phyloP scores from a whole-genome alignment of 2,797 vertebrate genomes.

The Trematocara caparti region DNA sequence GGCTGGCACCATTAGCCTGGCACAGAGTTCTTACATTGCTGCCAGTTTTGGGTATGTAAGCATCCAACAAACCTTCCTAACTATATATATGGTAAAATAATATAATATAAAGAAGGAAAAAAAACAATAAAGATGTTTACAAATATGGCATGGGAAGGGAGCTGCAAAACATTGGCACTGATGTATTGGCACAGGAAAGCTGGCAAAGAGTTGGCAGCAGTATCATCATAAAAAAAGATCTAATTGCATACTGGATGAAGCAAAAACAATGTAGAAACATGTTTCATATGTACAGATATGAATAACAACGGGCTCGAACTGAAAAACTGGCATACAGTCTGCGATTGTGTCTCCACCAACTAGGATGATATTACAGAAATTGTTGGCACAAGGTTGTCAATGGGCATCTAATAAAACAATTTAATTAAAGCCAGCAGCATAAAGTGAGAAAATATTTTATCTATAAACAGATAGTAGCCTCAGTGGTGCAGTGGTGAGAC shows the following conservation, averaged over 20 bases:
- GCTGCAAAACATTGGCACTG: constrained; percentile 11
- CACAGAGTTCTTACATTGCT: not conserved
- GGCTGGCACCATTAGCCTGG: constrained; percentile 18
- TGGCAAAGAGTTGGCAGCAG: constrained; percentile 20
- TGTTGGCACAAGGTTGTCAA: not conserved
- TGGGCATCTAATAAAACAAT: constrained; percentile 3
- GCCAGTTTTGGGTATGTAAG: constrained; percentile 21
- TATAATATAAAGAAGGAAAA: constrained; percentile 19
- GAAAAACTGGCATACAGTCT: not conserved
- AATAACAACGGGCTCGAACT: not conserved
- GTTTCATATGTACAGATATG: not conserved
- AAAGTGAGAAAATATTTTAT: not conserved
- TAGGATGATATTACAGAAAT: not conserved
- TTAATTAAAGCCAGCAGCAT: constrained; percentile 17
- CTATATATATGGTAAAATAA: constrained; percentile 38
- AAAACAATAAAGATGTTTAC: constrained; percentile 8
- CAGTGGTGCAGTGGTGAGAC: not conserved
- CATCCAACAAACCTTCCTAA: constrained; percentile 29
- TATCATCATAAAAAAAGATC: not conserved
- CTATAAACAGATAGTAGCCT: not conserved
- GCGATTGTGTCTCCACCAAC: not conserved
- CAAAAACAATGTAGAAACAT: not conserved
- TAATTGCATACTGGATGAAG: constrained; percentile 22
- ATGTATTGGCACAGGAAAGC: constrained; percentile 4
- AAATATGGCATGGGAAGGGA: not conserved